A percentile compares a stretch with the other conserved stretches of the same genome.
Evolutionary conservation across 2,888 invertebrate genomes (phyloP).

Genomic region (Gandaritis pyraliata): DNA sequence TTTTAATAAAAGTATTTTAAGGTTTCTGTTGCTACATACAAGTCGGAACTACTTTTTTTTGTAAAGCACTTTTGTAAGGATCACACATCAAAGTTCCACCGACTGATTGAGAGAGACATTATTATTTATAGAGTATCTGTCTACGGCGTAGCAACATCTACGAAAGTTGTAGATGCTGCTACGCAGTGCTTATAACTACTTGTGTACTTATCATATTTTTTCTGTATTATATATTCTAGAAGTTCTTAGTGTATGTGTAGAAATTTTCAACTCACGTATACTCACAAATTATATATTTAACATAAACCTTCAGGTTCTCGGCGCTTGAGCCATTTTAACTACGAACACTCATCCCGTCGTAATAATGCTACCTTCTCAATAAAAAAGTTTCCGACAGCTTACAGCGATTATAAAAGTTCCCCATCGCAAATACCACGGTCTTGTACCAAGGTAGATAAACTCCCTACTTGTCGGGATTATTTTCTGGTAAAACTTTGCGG

Average conservation of each 20-base stretch:
- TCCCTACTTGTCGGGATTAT: constrained; percentile 31
- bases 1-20: too few relatives aligned
- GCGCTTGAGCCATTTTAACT: too few relatives aligned
- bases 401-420: constrained; percentile 31
- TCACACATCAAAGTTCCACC: too few relatives aligned
- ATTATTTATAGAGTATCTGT: neutral
- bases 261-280: too few relatives aligned
- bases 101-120: too few relatives aligned
- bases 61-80: neutral
- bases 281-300: too few relatives aligned
- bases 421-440: constrained; percentile 18
- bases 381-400: constrained; percentile 28
- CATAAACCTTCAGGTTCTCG: too few relatives aligned
- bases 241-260: too few relatives aligned
- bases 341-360: neutral
- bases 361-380: constrained; percentile 9
- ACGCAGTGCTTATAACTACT: neutral
- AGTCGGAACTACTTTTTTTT: too few relatives aligned
- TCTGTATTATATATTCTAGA: too few relatives aligned
- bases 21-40: neutral
- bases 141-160: constrained; percentile 1
- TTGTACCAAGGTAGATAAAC: constrained; percentile 13
- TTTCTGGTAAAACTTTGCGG: constrained; percentile 26
- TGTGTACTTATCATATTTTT: too few relatives aligned
- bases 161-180: neutral